Evolutionary conservation across 2,888 invertebrate genomes (phyloP).

Genomic region (Lumbricus terrestris): DNA sequence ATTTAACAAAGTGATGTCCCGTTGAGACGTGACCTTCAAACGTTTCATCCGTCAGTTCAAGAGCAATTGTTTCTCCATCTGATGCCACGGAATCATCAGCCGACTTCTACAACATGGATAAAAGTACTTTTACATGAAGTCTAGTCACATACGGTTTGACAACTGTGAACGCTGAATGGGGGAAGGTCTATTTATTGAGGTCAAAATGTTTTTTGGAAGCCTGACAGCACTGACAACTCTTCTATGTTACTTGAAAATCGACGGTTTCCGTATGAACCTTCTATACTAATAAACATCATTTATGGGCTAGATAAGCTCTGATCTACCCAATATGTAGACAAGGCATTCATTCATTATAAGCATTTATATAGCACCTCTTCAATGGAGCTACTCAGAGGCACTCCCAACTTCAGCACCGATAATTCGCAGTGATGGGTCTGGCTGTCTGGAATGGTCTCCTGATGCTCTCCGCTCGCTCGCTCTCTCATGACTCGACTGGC

Average conservation of each 20-base stretch:
- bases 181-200: not conserved
- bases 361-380: no score
- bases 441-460: no score
- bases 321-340: no score
- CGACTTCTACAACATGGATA: not conserved
- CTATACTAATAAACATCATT: not conserved
- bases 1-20: constrained; percentile 83
- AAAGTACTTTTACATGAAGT: not conserved
- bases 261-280: not conserved
- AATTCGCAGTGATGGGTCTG: no score
- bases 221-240: not conserved
- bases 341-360: no score
- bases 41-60: constrained; percentile 20
- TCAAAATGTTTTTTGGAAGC: not conserved
- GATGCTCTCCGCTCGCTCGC: no score
- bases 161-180: not conserved
- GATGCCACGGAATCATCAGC: not conserved
- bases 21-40: constrained; percentile 72
- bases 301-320: not conserved
- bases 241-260: not conserved
- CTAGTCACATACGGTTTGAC: not conserved
- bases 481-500: no score
- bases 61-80: not conserved
- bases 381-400: no score
- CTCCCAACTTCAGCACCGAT: no score